phyloP scores from a whole-genome alignment of 2,888 invertebrate species.

The Shargacucullia verbasci region DNA sequence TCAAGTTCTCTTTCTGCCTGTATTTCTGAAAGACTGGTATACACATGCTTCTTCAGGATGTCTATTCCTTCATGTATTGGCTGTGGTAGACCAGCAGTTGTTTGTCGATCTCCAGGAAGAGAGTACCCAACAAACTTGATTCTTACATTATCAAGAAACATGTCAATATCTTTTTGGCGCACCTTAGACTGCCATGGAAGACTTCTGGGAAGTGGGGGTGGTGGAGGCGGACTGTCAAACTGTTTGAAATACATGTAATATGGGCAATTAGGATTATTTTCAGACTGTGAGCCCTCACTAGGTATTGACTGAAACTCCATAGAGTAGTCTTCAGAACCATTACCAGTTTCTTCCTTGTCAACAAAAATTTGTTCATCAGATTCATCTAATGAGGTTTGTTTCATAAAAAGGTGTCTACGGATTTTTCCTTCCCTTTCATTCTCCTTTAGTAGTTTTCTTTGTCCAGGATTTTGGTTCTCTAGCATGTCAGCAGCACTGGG shows the following conservation, averaged over 20 bases:
- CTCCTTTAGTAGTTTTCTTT: conserved; percentile 86
- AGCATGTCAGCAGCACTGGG: conserved; percentile 96
- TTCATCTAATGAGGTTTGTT: conserved; percentile 97
- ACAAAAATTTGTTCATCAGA: conserved; percentile 92
- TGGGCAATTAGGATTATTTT: conserved; percentile 77
- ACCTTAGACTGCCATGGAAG: conserved; percentile 99
- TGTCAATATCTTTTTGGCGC: conserved; percentile 97
- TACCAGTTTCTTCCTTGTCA: conserved; percentile 91
- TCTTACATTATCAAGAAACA: conserved; percentile 96
- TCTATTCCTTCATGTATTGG: conserved; percentile 99
- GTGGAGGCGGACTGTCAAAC: conserved; percentile 84
- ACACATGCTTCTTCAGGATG: conserved; percentile 97
- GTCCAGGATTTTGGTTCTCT: conserved; percentile 94
- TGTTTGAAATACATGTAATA: conserved; percentile 83
- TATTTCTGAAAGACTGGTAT: conserved; percentile 97
- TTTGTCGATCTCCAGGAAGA: conserved; percentile 95
- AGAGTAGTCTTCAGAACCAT: conserved; percentile 90
- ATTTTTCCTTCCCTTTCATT: conserved; percentile 91
- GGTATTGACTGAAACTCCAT: conserved; percentile 89
- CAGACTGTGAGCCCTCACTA: conserved; percentile 75
- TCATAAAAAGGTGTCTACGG: conserved; percentile 94
- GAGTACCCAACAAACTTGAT: conserved; percentile 99
- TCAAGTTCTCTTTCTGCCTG: conserved; percentile 97
- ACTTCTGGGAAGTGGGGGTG: conserved; percentile 88
- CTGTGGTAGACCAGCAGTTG: conserved; percentile 97